These are phyloP conservation scores for Microplitis deprimator DNA, from an alignment of 2,888 invertebrate genomes.

Conservation along the genomic window DNA sequence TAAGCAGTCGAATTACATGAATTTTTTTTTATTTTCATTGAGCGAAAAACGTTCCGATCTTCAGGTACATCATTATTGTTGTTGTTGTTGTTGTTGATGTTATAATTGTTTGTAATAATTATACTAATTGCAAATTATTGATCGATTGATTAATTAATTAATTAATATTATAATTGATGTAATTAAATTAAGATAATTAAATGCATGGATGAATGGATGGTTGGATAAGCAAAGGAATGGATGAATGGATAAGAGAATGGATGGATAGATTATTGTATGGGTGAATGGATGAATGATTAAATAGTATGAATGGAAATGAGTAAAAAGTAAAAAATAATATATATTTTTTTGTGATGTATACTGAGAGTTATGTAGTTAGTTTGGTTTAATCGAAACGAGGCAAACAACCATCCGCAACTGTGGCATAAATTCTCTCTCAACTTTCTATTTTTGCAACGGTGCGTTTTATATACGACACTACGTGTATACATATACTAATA, in stretches of 20 bases:
- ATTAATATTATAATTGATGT: not conserved
- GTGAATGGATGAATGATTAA: not conserved
- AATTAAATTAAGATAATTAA: not conserved
- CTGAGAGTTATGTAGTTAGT: slow-evolving; percentile 6
- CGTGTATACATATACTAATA: not conserved
- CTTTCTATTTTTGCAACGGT: slow-evolving; percentile 38
- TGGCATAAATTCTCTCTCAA: slow-evolving; percentile 22
- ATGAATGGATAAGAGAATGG: slow-evolving; percentile 1
- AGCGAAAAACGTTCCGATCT: too few species aligned
- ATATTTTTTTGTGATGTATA: slow-evolving; percentile 9
- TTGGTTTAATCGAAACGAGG: slow-evolving; percentile 18
- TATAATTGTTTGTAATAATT: too few species aligned
- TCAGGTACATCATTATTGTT: slow-evolving; percentile 23
- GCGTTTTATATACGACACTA: slow-evolving; percentile 24
- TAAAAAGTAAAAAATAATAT: not conserved
- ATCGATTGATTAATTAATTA: not conserved
- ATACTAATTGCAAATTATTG: not conserved
- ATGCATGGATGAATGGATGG: not conserved
- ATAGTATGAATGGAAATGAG: not conserved
- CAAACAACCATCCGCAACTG: slow-evolving; percentile 17
- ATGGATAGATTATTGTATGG: not conserved
- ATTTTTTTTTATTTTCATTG: too few species aligned
- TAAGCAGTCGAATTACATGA: too few species aligned
- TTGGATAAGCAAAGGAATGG: not conserved
- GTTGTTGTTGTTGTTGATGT: slow-evolving; percentile 27